Evolutionary conservation across 1,140 invertebrate genomes (phyloP), one percentile per base, ranked within the genome.

Genomic region (Liolophura sinensis): DNA sequence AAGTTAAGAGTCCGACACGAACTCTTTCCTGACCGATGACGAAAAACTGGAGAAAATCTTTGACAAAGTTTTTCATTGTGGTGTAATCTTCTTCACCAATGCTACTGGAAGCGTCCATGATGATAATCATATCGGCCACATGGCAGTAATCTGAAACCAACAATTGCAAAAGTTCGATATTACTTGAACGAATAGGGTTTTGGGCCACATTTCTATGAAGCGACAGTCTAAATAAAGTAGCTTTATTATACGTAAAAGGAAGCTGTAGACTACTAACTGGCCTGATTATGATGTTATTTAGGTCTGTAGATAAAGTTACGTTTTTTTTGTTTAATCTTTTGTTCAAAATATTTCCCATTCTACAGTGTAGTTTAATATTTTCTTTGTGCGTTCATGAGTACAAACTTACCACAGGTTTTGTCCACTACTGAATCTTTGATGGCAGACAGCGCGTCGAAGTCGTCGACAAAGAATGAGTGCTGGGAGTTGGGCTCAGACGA

Each of bases 31-130:
- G 60, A 52, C 76, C 72, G 49, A 78, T 62, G 56, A 60, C 62
- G 5, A 72, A 64, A 20, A 65, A 27, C 20, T 55, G 48, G 7
- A 72, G 59, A 57, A 78, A 70, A 9, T 68, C 64, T 59, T 68
- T 67, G 1, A 72, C 57, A 51, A 70, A 76, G 24, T 70, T 64
- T 40, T 70, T 65, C 66, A 73, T 72, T 52, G 66, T 60, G 31
- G 68, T 48, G 57, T 73, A 76, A 65, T 75, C 73, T 5, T 63
- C 56, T 60, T 71, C 60, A 48, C 65, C 67, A n/a, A 75, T 71
- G 61, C 73, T 75, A 46, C 71, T 73, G 7, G 73, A 76, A 3
- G 74, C 61, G 56, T 76, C 74, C 48, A 76, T 49, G 49, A 76
- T 57, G 47, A 76, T 65, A 15, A 76, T 69, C 15, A 76, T 60